These are phyloP conservation scores for Mormyrops attenuatus DNA, from an alignment of 2,797 vertebrate genomes.

Conservation along the genomic window DNA sequence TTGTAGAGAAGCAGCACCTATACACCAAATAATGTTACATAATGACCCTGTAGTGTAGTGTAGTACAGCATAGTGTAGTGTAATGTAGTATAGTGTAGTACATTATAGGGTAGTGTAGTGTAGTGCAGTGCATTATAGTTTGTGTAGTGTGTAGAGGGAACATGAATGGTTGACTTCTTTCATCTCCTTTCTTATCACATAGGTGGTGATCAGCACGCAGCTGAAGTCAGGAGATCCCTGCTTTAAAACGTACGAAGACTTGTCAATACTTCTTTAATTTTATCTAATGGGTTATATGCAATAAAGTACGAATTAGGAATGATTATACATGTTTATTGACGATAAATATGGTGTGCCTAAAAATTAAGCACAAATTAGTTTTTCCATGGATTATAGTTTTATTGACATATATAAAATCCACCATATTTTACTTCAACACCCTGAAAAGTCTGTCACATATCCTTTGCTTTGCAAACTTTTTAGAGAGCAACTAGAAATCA, in stretches of 20 bases:
- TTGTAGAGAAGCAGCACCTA: not conserved
- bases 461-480: not conserved
- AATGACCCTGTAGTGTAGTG: not conserved
- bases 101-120: not conserved
- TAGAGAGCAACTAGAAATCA: not conserved
- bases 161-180: not conserved
- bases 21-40: not conserved
- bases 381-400: not conserved
- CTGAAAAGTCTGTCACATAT: not conserved
- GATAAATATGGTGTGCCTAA: not conserved
- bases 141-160: not conserved
- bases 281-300: not conserved
- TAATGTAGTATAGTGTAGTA: not conserved
- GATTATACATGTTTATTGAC: not conserved
- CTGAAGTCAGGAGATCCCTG: constrained; percentile 97
- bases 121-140: not conserved
- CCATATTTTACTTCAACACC: not conserved
- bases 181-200: constrained; percentile 16
- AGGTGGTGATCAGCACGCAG: constrained; percentile 94
- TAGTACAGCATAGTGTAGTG: not conserved
- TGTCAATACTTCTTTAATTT: not conserved
- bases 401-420: not conserved
- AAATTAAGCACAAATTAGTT: not conserved
- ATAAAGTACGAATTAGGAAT: not conserved
- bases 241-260: constrained; percentile 86